Conservation (phyloP, 2,113 vertebrate species). For the Falcunculus frontatus region DNA sequence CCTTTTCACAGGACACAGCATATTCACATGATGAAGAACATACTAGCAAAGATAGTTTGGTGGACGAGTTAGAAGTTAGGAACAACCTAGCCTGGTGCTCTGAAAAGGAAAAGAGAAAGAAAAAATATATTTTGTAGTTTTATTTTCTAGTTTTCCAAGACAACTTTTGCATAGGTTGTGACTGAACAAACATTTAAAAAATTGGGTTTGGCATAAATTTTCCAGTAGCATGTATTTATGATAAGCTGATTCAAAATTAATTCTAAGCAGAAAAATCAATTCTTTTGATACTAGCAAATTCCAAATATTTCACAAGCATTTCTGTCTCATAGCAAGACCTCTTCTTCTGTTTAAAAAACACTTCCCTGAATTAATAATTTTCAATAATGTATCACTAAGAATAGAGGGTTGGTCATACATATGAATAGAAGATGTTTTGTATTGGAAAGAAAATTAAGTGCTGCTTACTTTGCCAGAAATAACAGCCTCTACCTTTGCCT, state of each 20-base stretch:
- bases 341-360: background rate
- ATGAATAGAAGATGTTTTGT: slow-evolving; percentile 7
- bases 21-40: background rate
- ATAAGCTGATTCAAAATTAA: background rate
- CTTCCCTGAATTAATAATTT: background rate
- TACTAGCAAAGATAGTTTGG: background rate
- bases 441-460: background rate
- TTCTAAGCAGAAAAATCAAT: background rate
- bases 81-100: background rate
- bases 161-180: background rate
- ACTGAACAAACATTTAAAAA: background rate
- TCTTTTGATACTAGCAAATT: background rate
- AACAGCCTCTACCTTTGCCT: background rate
- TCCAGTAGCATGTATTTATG: background rate
- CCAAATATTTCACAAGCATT: background rate
- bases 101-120: background rate
- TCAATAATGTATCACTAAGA: background rate
- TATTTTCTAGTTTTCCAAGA: background rate
- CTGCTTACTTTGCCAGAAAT: slow-evolving; percentile 24
- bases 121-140: background rate
- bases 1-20: background rate
- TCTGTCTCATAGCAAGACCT: background rate
- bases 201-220: background rate
- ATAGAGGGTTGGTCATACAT: background rate
- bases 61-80: background rate